A percentile compares a stretch with the other conserved stretches of the same genome.
These are phyloP conservation scores for Poecile atricapillus DNA, from an alignment of 2,113 vertebrate genomes.

Conservation along the genomic window DNA sequence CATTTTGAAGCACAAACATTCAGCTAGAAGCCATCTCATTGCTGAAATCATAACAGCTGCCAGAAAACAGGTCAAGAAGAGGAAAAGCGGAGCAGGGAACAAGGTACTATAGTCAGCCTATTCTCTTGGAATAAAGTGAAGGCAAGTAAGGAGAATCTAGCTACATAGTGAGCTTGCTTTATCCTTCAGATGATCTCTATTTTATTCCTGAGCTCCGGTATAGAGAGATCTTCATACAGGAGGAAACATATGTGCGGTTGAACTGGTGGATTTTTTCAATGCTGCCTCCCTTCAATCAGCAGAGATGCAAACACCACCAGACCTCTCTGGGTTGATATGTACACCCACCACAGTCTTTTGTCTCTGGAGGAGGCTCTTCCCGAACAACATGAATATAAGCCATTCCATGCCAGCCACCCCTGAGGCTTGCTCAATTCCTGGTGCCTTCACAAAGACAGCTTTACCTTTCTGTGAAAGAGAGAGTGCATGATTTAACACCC, in stretches of 20 bases:
- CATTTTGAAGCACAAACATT: background rate
- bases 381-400: background rate
- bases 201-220: background rate
- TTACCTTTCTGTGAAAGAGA: background rate
- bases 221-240: background rate
- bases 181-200: background rate
- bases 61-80: background rate
- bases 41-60: background rate
- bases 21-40: background rate
- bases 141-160: background rate
- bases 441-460: background rate
- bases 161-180: background rate
- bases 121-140: background rate
- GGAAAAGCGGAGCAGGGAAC: background rate
- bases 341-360: background rate
- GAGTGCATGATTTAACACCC: background rate
- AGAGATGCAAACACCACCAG: background rate
- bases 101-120: background rate
- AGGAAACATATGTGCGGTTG: background rate
- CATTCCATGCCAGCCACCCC: background rate
- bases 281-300: fast-evolving
- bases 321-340: fast-evolving
- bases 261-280: background rate
- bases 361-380: background rate
- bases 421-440: background rate